Percentiles rank a stretch among this genome's conserved stretches.
These are phyloP conservation scores for Balanococcus diminutus DNA, from an alignment of 2,888 invertebrate genomes.

Conservation along the genomic window DNA sequence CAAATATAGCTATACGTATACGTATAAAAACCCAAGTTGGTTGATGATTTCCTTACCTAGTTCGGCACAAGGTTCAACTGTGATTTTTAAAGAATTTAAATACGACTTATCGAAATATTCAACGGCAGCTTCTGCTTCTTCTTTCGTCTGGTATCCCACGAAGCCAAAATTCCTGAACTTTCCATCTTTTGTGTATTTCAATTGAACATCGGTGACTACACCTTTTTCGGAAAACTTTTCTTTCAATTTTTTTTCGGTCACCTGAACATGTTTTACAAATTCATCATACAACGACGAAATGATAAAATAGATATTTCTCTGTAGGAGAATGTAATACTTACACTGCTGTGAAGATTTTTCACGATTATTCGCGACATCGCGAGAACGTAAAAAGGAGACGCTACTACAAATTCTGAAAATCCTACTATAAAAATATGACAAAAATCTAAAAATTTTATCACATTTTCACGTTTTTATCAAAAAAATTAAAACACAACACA, in stretches of 20 bases:
- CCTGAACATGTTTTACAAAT: conserved; percentile 67
- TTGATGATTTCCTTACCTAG: conserved; percentile 59
- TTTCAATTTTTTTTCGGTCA: conserved; percentile 77
- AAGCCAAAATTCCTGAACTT: conserved; percentile 93
- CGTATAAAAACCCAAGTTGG: neutral
- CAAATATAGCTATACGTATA: neutral
- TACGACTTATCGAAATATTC: conserved; percentile 83
- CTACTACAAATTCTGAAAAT: neutral
- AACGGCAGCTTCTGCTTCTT: conserved; percentile 78
- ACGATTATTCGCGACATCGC: conserved; percentile 85
- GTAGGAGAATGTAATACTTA: conserved; percentile 66
- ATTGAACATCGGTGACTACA: conserved; percentile 87
- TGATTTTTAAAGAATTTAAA: conserved; percentile 80
- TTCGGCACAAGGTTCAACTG: conserved; percentile 60
- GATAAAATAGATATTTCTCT: neutral
- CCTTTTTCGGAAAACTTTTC: conserved; percentile 80
- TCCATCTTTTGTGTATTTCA: conserved; percentile 91
- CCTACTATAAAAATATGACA: neutral
- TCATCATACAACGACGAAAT: neutral
- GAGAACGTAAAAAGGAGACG: neutral
- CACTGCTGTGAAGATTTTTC: conserved; percentile 87
- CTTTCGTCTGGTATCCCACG: conserved; percentile 83
- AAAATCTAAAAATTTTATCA: neutral
- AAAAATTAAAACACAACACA: too few species aligned
- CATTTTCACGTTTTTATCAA: neutral